Base-by-base conservation (phyloP, 2,888 invertebrate species). In the Platynereis dumerilii region DNA sequence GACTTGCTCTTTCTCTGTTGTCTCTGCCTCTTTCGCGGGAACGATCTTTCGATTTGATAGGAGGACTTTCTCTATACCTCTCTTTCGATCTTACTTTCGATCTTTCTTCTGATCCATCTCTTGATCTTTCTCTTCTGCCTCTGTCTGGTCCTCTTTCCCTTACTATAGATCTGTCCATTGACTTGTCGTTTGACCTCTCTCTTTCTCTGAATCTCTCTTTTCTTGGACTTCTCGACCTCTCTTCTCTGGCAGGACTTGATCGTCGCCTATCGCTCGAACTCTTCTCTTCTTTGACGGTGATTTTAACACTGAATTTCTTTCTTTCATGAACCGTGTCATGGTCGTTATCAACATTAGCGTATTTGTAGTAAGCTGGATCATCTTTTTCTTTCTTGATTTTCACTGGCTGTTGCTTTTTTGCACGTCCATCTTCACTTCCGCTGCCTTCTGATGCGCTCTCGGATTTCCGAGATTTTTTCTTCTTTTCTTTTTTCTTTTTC, bases 401-500 rank as follows among this genome's bases (percentile, higher is more conserved):
- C 3, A 48, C 34, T 22, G 42, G 59, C 0, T 12, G 24, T 12
- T 20, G 22, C 17, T 3, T 42, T 26, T 55, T n/a, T n/a, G n/a
- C n/a, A n/a, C n/a, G n/a, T 20, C 22, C n/a, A 26, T 20, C n/a
- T 26, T 22, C 5, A 0, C n/a, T 42, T 55, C 17, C 44, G 17
- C 24, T 22, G 54, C 24, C 54, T 12, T 22, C 34, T 39, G 24
- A 17, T 28, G 24, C 55, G 7, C 27, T 39, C 20, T 61, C 55
- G 28, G 59, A 29, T 12, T 56, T 64, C 42, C 56, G 60, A 5
- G 70, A 65, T 44, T 68, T 65, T 61, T 70, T 73, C 59, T 74
- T 74, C 56, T 76, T 77, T 67, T 76, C 75, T 67, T 76, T 78
- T 64, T 75, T 72, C 69, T 76, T 72, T 57, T 77, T 75, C 56